Evolutionary conservation across 2,113 vertebrate genomes (phyloP).

Genomic region (Prionailurus bengalensis): DNA sequence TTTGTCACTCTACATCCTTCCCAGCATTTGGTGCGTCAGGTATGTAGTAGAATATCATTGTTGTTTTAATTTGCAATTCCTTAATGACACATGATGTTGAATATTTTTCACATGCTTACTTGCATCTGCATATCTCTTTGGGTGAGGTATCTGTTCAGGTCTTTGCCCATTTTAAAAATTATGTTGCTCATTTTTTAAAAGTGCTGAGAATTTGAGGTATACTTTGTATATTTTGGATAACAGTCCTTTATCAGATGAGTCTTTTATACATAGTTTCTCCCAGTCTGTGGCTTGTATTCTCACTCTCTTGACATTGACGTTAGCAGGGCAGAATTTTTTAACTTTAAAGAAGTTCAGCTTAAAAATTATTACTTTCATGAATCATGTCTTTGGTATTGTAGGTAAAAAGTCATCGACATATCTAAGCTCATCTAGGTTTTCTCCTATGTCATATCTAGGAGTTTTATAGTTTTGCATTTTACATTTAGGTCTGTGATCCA

Average conservation of each 20-base stretch:
- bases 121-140: background rate
- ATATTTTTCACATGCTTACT: background rate
- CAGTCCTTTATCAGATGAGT: background rate
- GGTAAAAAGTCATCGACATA: background rate
- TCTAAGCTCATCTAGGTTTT: background rate
- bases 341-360: background rate
- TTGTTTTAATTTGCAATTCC: constrained; percentile 24
- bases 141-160: background rate
- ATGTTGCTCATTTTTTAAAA: background rate
- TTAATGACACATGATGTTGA: background rate
- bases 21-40: background rate
- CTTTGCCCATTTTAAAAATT: background rate
- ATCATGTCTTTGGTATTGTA: background rate
- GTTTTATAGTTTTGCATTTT: background rate
- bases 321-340: background rate
- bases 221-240: background rate
- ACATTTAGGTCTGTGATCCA: background rate
- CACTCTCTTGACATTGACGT: background rate
- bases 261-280: background rate
- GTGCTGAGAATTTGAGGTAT: background rate
- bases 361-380: background rate
- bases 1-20: background rate
- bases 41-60: background rate
- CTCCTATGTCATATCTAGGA: background rate
- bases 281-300: background rate